Evolutionary conservation across 2,888 invertebrate species (phyloP).

Genomic region (Lordiphosa fenestrarum): DNA sequence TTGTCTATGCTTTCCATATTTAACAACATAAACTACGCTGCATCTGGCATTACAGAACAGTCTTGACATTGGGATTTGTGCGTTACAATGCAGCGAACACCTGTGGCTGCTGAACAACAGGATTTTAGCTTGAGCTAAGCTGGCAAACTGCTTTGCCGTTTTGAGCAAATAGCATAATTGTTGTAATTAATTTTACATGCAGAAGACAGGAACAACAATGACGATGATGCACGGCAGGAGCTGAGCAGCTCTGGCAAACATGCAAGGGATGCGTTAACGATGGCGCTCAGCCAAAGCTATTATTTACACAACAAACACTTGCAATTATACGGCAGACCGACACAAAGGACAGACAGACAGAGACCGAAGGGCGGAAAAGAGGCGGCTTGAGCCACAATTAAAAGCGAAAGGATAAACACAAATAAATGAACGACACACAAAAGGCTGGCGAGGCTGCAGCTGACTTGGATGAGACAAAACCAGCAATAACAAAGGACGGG

Average conservation of each 20-base stretch:
- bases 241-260: conserved; percentile 34
- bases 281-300: conserved; percentile 42
- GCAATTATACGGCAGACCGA: conserved; percentile 35
- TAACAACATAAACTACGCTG: too few relatives aligned
- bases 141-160: conserved; percentile 15
- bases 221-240: conserved; percentile 35
- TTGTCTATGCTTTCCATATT: too few relatives aligned
- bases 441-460: conserved; percentile 40
- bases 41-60: conserved; percentile 1
- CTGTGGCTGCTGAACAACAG: conserved; percentile 21
- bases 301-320: conserved; percentile 60
- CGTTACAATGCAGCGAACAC: conserved; percentile 46
- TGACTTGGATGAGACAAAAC: conserved; percentile 23
- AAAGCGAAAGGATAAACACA: conserved; percentile 62
- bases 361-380: conserved; percentile 14
- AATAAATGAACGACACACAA: conserved; percentile 53
- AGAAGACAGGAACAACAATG: conserved; percentile 31
- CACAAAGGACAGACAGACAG: conserved; percentile 8
- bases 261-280: conserved; percentile 43
- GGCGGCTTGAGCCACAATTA: conserved; percentile 52
- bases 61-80: conserved; percentile 53
- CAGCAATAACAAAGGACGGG: conserved; percentile 32
- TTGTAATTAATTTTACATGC: conserved; percentile 44
- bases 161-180: conserved; percentile 33
- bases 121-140: not conserved